These are phyloP conservation scores for Cotesia typhae DNA, from an alignment of 1,140 invertebrate species.

Conservation along the genomic window DNA sequence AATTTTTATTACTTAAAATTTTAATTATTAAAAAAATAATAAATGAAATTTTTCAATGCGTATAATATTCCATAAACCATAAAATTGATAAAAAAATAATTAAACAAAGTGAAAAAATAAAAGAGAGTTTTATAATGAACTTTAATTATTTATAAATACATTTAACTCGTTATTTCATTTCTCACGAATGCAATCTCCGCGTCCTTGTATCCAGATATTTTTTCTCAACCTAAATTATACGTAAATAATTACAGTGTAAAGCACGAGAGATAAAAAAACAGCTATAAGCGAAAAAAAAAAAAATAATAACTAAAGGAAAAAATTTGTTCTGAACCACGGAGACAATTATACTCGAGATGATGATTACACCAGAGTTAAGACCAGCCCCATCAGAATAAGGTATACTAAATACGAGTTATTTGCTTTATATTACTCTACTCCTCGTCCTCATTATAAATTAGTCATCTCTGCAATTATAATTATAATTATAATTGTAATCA, in stretches of 20 bases:
- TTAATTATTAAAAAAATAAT: too few relatives aligned
- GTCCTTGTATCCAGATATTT: background rate
- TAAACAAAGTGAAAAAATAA: too few relatives aligned
- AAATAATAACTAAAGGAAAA: background rate
- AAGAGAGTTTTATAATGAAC: too few relatives aligned
- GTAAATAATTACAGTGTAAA: conserved; percentile 48
- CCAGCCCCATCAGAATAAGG: conserved; percentile 42
- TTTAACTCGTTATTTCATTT: conserved; percentile 21
- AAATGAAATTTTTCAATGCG: too few relatives aligned
- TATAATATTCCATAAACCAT: too few relatives aligned
- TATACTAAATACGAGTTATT: conserved; percentile 15
- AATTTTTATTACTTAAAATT: too few relatives aligned
- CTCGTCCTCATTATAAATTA: conserved; percentile 50
- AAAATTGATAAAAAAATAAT: too few relatives aligned
- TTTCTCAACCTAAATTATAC: conserved; percentile 46
- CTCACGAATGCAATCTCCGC: background rate
- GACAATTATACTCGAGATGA: conserved; percentile 48
- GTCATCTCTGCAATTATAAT: conserved; percentile 36
- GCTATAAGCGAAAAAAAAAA: background rate
- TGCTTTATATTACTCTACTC: background rate
- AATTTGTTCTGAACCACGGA: conserved; percentile 39
- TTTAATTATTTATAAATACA: too few relatives aligned
- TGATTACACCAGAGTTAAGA: too few relatives aligned
- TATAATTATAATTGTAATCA: too few relatives aligned
- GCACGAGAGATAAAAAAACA: conserved; percentile 36